Evolutionary conservation across 2,888 invertebrate genomes (phyloP).

Genomic region (Ectemnius cavifrons): DNA sequence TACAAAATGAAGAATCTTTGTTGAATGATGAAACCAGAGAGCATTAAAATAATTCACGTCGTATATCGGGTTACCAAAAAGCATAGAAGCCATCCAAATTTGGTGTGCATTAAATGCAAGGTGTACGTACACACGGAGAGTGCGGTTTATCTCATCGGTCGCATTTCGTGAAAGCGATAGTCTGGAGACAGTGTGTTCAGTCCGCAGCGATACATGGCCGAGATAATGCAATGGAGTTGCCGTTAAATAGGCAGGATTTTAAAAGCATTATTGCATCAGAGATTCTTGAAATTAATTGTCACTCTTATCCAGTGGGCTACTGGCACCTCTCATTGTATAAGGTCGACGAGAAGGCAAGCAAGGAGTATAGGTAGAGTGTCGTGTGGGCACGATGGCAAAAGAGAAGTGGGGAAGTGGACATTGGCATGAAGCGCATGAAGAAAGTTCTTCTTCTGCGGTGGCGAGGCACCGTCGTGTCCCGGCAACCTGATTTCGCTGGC

Average conservation of each 20-base stretch:
- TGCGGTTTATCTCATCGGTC: too few relatives aligned
- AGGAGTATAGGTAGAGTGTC: background rate
- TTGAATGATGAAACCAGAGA: too few relatives aligned
- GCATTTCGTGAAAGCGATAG: too few relatives aligned
- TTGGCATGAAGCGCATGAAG: constrained; percentile 25
- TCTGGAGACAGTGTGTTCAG: too few relatives aligned
- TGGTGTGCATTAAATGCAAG: too few relatives aligned
- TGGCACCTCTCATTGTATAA: constrained; percentile 1
- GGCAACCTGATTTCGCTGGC: constrained; percentile 55
- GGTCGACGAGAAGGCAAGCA: background rate
- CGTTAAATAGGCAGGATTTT: constrained; percentile 13
- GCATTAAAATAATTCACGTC: too few relatives aligned
- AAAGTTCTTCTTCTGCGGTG: constrained; percentile 53
- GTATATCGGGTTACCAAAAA: too few relatives aligned
- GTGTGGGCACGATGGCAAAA: constrained; percentile 6
- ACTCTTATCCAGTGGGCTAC: constrained; percentile 18
- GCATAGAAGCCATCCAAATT: too few relatives aligned
- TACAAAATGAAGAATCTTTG: too few relatives aligned
- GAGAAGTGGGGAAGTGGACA: background rate
- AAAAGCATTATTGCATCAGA: constrained; percentile 4
- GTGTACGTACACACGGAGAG: too few relatives aligned
- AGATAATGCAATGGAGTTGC: background rate
- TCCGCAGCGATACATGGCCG: background rate
- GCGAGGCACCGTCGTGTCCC: constrained; percentile 31
- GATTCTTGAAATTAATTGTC: constrained; percentile 25